Conservation (phyloP, 2,888 invertebrate genomes). For the Therioaphis trifolii region DNA sequence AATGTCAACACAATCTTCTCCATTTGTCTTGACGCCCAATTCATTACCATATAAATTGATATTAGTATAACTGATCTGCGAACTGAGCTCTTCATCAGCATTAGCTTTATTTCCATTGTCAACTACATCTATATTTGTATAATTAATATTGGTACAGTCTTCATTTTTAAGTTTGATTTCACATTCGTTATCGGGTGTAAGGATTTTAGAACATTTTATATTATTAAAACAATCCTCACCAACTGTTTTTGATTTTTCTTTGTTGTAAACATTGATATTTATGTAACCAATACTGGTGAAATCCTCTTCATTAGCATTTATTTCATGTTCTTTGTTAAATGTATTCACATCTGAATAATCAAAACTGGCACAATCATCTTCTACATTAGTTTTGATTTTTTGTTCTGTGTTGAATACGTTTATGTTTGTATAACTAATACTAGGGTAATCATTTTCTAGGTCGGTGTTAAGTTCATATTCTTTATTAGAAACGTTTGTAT, state of each 20-base stretch:
- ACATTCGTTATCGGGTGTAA: background rate
- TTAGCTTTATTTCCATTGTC: background rate
- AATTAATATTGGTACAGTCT: constrained; percentile 11
- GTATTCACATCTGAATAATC: constrained; percentile 30
- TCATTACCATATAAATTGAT: constrained; percentile 3
- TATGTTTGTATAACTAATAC: constrained; percentile 41
- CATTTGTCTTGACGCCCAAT: background rate
- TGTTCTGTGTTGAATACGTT: constrained; percentile 13
- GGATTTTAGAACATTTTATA: constrained; percentile 19
- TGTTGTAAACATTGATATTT: constrained; percentile 47
- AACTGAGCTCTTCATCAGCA: background rate
- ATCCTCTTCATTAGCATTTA: constrained; percentile 24
- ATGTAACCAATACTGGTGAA: constrained; percentile 41
- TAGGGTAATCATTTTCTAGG: background rate
- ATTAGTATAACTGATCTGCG: constrained; percentile 7
- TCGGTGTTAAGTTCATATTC: background rate
- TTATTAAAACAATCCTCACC: constrained; percentile 34
- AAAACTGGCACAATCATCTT: constrained; percentile 26
- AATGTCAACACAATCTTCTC: constrained; percentile 46
- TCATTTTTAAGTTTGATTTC: constrained; percentile 9
- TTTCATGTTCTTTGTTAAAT: background rate
- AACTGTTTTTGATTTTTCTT: background rate
- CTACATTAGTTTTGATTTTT: constrained; percentile 13
- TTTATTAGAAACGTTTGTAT: constrained; percentile 20
- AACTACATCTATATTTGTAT: constrained; percentile 29